phyloP scores from a whole-genome alignment of 2,113 vertebrate genomes.

The Halcyon senegalensis region DNA sequence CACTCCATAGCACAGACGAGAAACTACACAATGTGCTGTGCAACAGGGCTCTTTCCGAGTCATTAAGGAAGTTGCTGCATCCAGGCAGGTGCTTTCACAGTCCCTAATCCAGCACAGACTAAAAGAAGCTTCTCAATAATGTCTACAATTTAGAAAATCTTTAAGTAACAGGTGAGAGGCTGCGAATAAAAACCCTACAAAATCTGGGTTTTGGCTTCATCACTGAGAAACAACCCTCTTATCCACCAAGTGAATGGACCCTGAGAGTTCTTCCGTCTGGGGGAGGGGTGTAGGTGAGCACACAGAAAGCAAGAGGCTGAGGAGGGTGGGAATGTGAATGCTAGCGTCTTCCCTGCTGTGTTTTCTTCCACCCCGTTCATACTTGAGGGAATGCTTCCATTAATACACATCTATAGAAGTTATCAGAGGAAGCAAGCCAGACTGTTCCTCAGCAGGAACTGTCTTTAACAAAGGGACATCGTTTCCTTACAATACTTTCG shows the following conservation, averaged over 20 bases:
- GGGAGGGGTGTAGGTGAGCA: not conserved
- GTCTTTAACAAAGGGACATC: not conserved
- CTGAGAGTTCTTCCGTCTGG: not conserved
- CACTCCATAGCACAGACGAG: fast-evolving
- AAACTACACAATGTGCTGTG: fast-evolving
- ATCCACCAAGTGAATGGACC: not conserved
- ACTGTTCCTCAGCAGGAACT: slow-evolving; percentile 19
- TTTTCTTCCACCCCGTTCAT: not conserved
- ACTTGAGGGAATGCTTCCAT: not conserved
- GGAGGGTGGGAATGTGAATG: not conserved
- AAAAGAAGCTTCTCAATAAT: not conserved
- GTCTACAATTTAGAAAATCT: not conserved
- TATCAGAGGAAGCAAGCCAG: not conserved
- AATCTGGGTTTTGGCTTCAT: not conserved
- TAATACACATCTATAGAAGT: not conserved
- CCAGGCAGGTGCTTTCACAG: not conserved
- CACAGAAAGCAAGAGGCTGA: fast-evolving
- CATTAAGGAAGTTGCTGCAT: not conserved
- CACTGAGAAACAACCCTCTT: not conserved
- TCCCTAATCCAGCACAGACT: not conserved
- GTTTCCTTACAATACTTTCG: not conserved
- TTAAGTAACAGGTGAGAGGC: not conserved
- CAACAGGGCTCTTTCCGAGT: not conserved
- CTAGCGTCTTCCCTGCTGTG: not conserved
- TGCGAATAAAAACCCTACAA: not conserved